Percentiles rank a stretch among this genome's conserved stretches.
Conservation (phyloP, 2,113 vertebrate genomes). For the Scalopus aquaticus region DNA sequence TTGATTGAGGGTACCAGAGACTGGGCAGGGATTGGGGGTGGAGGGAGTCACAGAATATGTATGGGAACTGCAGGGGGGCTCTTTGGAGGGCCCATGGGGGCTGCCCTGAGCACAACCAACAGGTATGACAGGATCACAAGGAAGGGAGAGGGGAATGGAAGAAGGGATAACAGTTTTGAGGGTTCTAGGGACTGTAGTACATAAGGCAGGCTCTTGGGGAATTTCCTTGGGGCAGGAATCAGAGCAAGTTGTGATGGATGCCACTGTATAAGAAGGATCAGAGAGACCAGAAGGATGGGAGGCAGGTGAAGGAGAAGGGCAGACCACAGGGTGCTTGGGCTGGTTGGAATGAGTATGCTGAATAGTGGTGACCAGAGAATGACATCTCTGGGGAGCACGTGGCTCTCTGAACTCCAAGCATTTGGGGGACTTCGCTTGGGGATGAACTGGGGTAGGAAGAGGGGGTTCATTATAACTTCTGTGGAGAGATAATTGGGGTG, state of each 20-base stretch:
- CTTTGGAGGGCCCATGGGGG: neutral
- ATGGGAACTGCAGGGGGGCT: conserved; percentile 49
- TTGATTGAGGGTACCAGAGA: neutral
- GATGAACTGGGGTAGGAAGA: neutral
- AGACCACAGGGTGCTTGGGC: neutral
- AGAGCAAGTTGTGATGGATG: conserved; percentile 20
- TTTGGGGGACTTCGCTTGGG: conserved; percentile 42
- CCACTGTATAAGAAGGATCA: conserved; percentile 4
- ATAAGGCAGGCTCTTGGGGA: neutral
- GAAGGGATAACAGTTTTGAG: conserved; percentile 47
- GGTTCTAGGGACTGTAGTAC: neutral
- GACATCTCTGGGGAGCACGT: conserved; percentile 27
- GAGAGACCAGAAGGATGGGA: neutral
- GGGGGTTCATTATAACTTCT: conserved; percentile 61
- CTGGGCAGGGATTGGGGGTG: neutral
- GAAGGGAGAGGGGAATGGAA: conserved; percentile 35
- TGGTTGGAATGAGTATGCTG: neutral
- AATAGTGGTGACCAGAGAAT: neutral
- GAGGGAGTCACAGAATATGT: conserved; percentile 52
- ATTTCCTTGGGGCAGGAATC: conserved; percentile 47
- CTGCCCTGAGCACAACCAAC: conserved; percentile 34
- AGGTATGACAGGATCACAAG: conserved; percentile 35
- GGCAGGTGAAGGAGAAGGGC: neutral
- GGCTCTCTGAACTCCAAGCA: conserved; percentile 31
- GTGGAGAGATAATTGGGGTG: neutral